Evolutionary conservation across 1,140 invertebrate genomes (phyloP), one percentile per base, ranked within the genome.

Genomic region (Cherax quadricarinatus): DNA sequence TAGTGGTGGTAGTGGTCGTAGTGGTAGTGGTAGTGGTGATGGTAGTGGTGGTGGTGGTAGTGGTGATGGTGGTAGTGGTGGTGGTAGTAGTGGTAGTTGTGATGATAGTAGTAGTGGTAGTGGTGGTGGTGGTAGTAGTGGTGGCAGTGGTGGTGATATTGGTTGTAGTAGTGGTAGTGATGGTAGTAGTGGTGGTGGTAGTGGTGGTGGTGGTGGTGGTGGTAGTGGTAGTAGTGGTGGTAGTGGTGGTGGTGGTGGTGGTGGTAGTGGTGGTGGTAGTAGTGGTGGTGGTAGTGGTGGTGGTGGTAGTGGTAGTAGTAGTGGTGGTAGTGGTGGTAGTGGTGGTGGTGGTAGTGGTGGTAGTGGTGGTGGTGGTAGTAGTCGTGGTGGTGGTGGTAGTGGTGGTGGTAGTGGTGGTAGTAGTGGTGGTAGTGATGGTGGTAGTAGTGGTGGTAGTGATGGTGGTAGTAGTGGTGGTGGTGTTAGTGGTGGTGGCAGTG

Each of bases 211-310:
- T 79, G 75, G 30, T 79, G 21, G 24, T 79, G 21, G 49, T 24
- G 75, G 12, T 12, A 3, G 75, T 79, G 24, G 75, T 79, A n/a
- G 14, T 79, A n/a, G 7, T 12, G 9, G 79, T 49, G 10, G 41
- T 81, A n/a, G 79, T 81, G 41, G 24, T 49, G 12, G 79, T 81
- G n/a, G 41, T 81, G 12, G 79, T 81, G 12, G 9, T 81, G 79
- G 7, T 81, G 14, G 7, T 80, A 14, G 78, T 30, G 18, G 79
- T 81, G 24, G 79, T n/a, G 41, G 10, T 18, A 1, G 10, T 78
- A 3, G 3, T 49, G 7, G 30, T 81, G 12, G 24, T 80, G 1
- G 41, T 81, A 12, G 79, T 81, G 79, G 79, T 81, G 41, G 24
- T 49, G 41, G n/a, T 79, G 6, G 2, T 79, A n/a, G n/a, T 81